phyloP scores from a whole-genome alignment of 2,113 vertebrate species.

The Erythrocercus mccallii region DNA sequence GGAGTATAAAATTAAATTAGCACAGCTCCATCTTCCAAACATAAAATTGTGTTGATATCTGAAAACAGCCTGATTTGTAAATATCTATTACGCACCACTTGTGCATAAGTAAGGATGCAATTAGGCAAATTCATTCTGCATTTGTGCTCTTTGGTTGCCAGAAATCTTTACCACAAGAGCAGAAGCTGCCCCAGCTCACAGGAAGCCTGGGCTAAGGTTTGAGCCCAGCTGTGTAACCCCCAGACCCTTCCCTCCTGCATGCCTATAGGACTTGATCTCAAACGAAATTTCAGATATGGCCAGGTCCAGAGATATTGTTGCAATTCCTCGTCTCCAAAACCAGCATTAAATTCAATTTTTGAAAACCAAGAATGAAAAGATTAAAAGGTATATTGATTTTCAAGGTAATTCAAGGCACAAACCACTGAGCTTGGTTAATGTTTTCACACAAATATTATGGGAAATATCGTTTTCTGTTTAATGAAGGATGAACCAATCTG shows the following conservation, averaged over 20 bases:
- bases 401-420: slow-evolving; percentile 20
- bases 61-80: slow-evolving; percentile 56
- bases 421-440: neutral
- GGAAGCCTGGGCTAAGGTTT: neutral
- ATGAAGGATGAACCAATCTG: neutral
- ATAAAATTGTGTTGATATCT: slow-evolving; percentile 18
- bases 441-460: neutral
- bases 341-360: neutral
- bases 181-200: neutral
- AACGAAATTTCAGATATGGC: neutral
- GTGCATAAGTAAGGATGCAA: slow-evolving; percentile 51
- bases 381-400: slow-evolving; percentile 19
- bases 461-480: slow-evolving; percentile 20
- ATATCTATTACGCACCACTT: slow-evolving; percentile 60
- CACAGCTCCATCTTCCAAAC: neutral
- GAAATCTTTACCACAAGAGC: neutral
- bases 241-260: neutral
- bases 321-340: neutral
- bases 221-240: neutral
- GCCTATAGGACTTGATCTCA: neutral
- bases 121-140: slow-evolving; percentile 48
- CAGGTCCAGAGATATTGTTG: neutral
- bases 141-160: slow-evolving; percentile 34
- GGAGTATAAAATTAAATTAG: slow-evolving; percentile 32
- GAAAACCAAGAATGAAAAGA: slow-evolving; percentile 18